phyloP scores from a whole-genome alignment of 2,797 vertebrate species.

The Heteromormyrus szaboi region DNA sequence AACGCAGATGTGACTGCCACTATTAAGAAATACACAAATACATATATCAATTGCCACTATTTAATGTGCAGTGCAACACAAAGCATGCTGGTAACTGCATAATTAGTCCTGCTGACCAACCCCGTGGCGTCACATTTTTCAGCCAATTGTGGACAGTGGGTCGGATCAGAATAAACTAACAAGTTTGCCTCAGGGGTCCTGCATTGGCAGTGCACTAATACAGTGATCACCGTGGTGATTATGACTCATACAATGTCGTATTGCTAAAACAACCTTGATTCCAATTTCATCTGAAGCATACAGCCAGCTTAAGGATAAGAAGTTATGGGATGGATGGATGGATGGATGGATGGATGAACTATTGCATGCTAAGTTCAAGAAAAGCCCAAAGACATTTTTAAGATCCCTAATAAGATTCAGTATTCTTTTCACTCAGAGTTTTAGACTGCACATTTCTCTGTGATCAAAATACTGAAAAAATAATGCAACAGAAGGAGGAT shows the following conservation, averaged over 20 bases:
- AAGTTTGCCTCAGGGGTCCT: neutral
- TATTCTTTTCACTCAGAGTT: neutral
- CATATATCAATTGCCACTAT: neutral
- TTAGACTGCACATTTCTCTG: neutral
- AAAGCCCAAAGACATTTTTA: neutral
- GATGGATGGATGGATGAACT: neutral
- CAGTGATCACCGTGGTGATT: neutral
- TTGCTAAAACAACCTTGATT: neutral
- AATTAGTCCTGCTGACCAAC: neutral
- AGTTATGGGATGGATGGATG: neutral
- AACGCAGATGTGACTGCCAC: neutral
- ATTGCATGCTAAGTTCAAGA: neutral
- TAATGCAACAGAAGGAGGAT: slow-evolving; percentile 58
- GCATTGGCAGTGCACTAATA: neutral
- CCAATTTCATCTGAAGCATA: neutral
- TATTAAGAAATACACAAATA: neutral
- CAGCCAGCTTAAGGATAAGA: neutral
- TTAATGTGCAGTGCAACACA: neutral
- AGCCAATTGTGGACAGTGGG: neutral
- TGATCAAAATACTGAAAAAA: slow-evolving; percentile 44
- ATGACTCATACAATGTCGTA: neutral
- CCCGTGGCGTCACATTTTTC: neutral
- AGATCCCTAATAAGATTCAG: neutral
- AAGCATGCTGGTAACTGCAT: neutral
- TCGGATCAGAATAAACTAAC: neutral